Evolutionary conservation across 2,888 invertebrate species (phyloP).

Genomic region (Agriopis aurantiaria): DNA sequence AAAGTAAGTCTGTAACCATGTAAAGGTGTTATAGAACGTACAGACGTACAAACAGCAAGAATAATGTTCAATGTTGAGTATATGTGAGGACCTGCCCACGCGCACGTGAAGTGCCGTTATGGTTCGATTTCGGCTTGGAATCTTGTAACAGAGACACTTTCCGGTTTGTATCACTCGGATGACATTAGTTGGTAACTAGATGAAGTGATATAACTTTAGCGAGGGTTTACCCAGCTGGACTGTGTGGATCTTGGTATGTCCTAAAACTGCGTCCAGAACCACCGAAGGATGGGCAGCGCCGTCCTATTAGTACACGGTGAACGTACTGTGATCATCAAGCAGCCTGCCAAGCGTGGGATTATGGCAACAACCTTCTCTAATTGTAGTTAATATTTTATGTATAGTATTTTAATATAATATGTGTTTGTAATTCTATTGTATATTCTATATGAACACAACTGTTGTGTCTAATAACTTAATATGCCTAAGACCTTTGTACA

Average conservation of each 20-base stretch:
- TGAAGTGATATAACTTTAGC: conserved; percentile 10
- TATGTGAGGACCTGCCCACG: conserved; percentile 48
- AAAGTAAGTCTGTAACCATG: background rate
- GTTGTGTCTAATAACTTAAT: too few relatives aligned
- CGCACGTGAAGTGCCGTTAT: conserved; percentile 49
- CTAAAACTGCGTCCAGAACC: too few relatives aligned
- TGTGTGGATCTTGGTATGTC: background rate
- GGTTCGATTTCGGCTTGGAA: conserved; percentile 44
- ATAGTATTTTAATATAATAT: too few relatives aligned
- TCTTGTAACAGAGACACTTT: conserved; percentile 43
- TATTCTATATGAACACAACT: too few relatives aligned
- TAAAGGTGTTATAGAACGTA: conserved; percentile 17
- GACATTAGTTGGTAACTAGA: conserved; percentile 22
- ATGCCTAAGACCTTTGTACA: too few relatives aligned
- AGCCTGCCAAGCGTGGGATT: too few relatives aligned
- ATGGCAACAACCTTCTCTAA: too few relatives aligned
- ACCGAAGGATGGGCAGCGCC: too few relatives aligned
- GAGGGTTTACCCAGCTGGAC: background rate
- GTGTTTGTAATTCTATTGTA: too few relatives aligned
- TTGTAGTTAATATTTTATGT: too few relatives aligned
- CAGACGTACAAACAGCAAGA: conserved; percentile 31
- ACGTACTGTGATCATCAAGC: background rate
- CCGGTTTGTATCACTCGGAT: conserved; percentile 36
- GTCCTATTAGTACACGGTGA: too few relatives aligned
- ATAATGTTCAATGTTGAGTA: conserved; percentile 19